These are phyloP conservation scores for Lasioglossum figueresi DNA, from an alignment of 2,888 invertebrate genomes.

Conservation along the genomic window DNA sequence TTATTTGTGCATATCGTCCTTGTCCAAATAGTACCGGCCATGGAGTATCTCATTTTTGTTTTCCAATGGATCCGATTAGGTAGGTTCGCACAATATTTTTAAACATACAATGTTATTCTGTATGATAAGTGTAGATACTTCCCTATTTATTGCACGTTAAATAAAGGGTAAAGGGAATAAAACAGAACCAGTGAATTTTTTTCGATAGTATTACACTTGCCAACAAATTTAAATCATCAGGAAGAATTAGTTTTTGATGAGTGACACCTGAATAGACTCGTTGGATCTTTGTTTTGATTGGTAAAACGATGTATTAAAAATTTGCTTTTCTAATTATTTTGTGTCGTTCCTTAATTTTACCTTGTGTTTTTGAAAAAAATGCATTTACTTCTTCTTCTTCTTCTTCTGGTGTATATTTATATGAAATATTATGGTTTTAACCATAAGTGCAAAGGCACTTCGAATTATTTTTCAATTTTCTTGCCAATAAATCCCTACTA, in stretches of 20 bases:
- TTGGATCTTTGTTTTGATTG: neutral
- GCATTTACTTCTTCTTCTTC: neutral
- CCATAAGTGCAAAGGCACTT: too few species aligned
- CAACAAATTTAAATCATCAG: neutral
- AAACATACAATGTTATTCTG: neutral
- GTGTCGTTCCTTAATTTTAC: neutral
- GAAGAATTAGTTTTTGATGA: neutral
- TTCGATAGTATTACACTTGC: neutral
- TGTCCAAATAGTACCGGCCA: conserved; percentile 2
- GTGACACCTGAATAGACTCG: neutral
- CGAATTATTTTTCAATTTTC: too few species aligned
- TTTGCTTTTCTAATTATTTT: neutral
- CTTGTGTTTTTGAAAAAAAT: neutral
- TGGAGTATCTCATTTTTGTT: conserved; percentile 7
- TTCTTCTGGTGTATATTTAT: neutral
- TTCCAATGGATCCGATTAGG: conserved; percentile 12
- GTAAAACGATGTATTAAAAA: neutral
- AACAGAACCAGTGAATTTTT: neutral
- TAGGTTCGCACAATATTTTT: neutral
- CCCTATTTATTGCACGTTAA: neutral
- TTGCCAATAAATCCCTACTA: too few species aligned
- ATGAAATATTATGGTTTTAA: neutral
- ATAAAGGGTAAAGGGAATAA: neutral
- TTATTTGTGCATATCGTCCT: neutral
- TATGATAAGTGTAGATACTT: neutral